Evolutionary conservation across 2,797 vertebrate species (phyloP).

Genomic region (Ptychobarbus kaznakovi): DNA sequence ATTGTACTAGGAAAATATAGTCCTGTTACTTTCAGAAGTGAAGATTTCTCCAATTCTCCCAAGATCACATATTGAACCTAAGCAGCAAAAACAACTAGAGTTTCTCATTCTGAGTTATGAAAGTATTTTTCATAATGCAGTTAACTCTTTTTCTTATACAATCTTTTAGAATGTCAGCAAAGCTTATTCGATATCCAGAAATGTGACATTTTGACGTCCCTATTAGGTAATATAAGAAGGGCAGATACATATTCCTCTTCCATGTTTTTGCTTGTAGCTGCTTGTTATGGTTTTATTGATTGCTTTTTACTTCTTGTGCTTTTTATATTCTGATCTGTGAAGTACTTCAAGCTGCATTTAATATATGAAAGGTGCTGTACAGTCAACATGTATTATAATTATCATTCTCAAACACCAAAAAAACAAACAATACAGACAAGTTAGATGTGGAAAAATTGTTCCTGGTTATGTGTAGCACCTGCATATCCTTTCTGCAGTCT

Average conservation of each 20-base stretch:
- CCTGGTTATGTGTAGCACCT: neutral
- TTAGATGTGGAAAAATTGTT: neutral
- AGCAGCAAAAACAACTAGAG: neutral
- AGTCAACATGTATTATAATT: neutral
- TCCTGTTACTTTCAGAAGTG: neutral
- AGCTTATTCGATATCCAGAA: neutral
- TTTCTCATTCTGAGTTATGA: neutral
- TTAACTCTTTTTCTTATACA: neutral
- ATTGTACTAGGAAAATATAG: neutral
- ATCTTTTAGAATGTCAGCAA: neutral
- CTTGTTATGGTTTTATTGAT: neutral
- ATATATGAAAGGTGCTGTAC: neutral
- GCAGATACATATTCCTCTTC: neutral
- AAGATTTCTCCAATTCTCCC: neutral
- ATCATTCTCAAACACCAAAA: neutral
- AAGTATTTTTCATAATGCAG: neutral
- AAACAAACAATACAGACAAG: neutral
- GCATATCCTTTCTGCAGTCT: neutral
- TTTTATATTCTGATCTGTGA: neutral
- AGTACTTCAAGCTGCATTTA: neutral
- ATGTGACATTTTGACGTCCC: neutral
- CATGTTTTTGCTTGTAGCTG: neutral
- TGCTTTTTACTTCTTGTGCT: neutral
- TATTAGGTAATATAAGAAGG: neutral
- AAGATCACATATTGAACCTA: neutral